Percentiles rank a stretch among this genome's conserved stretches.
phyloP scores from a whole-genome alignment of 2,113 vertebrate genomes.

The Oreochromis aureus region DNA sequence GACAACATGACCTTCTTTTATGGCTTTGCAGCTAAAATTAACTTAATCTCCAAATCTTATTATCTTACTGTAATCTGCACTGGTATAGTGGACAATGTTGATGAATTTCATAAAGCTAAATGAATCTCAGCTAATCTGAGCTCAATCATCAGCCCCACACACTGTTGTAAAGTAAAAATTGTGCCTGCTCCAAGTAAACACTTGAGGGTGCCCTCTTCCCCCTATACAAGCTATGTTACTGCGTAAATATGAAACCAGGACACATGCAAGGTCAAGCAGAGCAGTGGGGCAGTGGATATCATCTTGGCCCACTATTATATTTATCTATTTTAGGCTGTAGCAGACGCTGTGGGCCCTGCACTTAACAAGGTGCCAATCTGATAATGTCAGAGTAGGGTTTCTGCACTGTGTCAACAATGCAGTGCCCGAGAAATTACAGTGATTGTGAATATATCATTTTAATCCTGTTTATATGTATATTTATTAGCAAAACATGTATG shows the following conservation, averaged over 20 bases:
- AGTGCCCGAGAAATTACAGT: not conserved
- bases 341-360: not conserved
- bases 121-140: not conserved
- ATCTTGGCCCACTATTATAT: not conserved
- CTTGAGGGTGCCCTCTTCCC: not conserved
- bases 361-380: not conserved
- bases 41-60: not conserved
- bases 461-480: not conserved
- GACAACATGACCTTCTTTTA: not conserved
- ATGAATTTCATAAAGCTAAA: not conserved
- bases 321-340: conserved; percentile 2
- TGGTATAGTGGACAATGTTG: not conserved
- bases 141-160: not conserved
- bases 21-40: not conserved
- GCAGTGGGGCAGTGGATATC: not conserved
- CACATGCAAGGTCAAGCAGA: not conserved
- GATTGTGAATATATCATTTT: not conserved
- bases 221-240: not conserved
- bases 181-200: not conserved
- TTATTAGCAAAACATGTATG: not conserved
- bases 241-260: not conserved
- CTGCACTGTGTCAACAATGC: not conserved
- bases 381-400: conserved; percentile 1
- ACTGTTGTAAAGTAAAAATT: not conserved
- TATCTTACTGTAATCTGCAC: not conserved